phyloP scores from a whole-genome alignment of 1,140 invertebrate genomes.

The Globodera rostochiensis region DNA sequence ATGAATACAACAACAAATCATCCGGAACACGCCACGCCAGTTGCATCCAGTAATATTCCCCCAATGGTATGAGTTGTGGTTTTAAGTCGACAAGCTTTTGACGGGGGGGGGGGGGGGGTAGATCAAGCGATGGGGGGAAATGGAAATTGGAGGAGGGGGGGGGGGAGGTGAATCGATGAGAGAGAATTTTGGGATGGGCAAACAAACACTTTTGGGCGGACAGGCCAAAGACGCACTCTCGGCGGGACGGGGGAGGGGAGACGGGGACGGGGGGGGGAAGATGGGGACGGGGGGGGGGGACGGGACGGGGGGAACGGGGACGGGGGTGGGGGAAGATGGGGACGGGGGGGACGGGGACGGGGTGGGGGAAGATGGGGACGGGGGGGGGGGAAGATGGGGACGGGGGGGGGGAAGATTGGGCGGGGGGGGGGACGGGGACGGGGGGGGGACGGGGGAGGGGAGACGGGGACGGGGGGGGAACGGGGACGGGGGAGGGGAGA shows the following conservation, averaged over 20 bases:
- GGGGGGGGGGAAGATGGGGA: too few relatives aligned
- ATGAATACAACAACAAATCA: background rate
- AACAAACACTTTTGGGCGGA: constrained; percentile 1
- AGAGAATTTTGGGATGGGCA: background rate
- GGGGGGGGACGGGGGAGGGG: too few relatives aligned
- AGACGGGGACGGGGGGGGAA: too few relatives aligned
- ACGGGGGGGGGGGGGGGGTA: too few relatives aligned
- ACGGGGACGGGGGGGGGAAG: background rate
- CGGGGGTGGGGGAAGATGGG: background rate
- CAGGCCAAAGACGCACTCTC: background rate
- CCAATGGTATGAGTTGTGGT: background rate
- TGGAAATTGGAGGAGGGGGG: background rate
- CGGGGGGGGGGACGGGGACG: too few relatives aligned
- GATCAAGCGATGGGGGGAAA: background rate
- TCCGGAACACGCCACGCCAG: background rate
- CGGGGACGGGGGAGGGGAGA: too few relatives aligned
- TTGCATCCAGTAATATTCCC: background rate
- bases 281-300: background rate
- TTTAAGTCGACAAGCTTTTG: too few relatives aligned
- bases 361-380: too few relatives aligned
- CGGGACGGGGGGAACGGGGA: too few relatives aligned
- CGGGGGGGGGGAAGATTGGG: too few relatives aligned
- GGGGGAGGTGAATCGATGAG: background rate
- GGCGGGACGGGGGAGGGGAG: background rate
- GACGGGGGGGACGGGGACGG: too few relatives aligned